Evolutionary conservation across 1,140 invertebrate genomes (phyloP), one percentile per base, ranked within the genome.

Genomic region (Heliconius hewitsoni): DNA sequence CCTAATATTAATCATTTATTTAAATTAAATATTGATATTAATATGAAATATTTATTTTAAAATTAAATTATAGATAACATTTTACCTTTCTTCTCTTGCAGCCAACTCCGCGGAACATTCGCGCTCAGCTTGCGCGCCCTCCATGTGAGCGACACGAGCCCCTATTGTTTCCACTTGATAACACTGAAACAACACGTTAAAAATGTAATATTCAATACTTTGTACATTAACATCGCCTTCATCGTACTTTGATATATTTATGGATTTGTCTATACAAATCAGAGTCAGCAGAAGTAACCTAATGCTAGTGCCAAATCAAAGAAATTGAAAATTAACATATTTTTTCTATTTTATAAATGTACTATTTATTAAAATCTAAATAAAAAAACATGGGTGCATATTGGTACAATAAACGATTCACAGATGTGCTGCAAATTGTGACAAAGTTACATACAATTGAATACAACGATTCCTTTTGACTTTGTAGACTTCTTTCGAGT

Each of bases 141-240:
- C 93, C 93, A 94, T 94, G 60, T 92, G 91, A n/a, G 86, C 79
- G 8, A 93, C 91, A 6, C 87, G 89, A 37, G 91, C 85, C 11
- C 91, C 91, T 0, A 90, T 81, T 19, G 93, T 94, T 80, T 94
- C 93, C 78, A 93, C 87, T 90, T 93, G 93, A 74, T 91, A 94
- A 77, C 90, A 90, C 93, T 94, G 79, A 1, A 85, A 52, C 18
- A 52, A 52, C 6, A 19, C 3, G 42, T 5, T 0, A 52, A 19
- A 52, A 52, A 52, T 6, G 2, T 46, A 16, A 4, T 13, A 46
- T 46, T 16, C 13, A 16, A 46, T 46, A 8, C 6, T 37, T 37
- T 37, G 34, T 37, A 6, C 34, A 37, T 37, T 37, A 6, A 37
- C 6, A 37, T 37, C 6, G 6, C 34, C 34, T 37, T 37, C 34